Evolutionary conservation across 2,888 invertebrate genomes (phyloP).

Genomic region (Tipula vernalis): DNA sequence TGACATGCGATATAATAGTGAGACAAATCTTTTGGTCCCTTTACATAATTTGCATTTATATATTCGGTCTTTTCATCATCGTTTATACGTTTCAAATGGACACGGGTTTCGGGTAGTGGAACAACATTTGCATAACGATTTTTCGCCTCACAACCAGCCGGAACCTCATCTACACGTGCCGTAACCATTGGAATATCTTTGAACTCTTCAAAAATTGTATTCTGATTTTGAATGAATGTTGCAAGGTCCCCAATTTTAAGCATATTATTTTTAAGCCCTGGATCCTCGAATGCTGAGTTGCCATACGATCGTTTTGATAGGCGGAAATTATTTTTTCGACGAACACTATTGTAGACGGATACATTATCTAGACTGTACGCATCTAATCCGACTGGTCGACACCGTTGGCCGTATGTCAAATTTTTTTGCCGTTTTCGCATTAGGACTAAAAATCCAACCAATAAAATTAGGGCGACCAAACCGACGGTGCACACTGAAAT

Average conservation of each 20-base stretch:
- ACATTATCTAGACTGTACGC: conserved; percentile 85
- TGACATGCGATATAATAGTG: conserved; percentile 88
- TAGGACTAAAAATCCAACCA: conserved; percentile 63
- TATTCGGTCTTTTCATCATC: conserved; percentile 74
- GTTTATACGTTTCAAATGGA: conserved; percentile 56
- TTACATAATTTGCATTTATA: conserved; percentile 87
- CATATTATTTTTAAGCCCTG: conserved; percentile 30
- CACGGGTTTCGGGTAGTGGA: conserved; percentile 82
- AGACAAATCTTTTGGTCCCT: conserved; percentile 76
- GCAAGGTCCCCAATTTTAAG: conserved; percentile 67
- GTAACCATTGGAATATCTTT: conserved; percentile 66
- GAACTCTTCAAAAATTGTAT: conserved; percentile 70
- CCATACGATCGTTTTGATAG: conserved; percentile 80
- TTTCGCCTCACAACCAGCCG: conserved; percentile 76
- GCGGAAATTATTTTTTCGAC: conserved; percentile 59
- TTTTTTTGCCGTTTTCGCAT: conserved; percentile 71
- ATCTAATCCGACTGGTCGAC: conserved; percentile 77
- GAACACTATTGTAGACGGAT: conserved; percentile 64
- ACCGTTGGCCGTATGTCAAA: conserved; percentile 72
- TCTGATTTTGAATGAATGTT: conserved; percentile 56
- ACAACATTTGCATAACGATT: conserved; percentile 84
- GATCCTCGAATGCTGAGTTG: conserved; percentile 80
- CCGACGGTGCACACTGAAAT: conserved; percentile 72
- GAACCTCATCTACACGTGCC: conserved; percentile 69
- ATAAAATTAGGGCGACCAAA: conserved; percentile 58